phyloP scores from a whole-genome alignment of 1,140 invertebrate genomes.

The Aphelenchoides besseyi region DNA sequence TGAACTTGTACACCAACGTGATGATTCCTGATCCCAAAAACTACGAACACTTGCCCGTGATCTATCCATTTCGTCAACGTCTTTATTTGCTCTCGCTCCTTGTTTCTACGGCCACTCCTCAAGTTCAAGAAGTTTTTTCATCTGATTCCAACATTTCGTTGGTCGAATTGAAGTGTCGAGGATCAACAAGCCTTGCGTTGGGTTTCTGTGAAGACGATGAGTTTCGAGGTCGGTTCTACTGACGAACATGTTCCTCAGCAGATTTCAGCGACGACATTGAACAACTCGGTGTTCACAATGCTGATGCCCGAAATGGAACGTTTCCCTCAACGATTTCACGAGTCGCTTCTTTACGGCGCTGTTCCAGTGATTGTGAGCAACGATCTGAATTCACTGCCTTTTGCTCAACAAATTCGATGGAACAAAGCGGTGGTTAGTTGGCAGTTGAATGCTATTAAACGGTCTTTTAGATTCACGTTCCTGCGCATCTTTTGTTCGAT shows the following conservation, averaged over 20 bases:
- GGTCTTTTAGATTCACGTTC: neutral
- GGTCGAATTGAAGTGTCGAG: neutral
- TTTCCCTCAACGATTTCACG: slow-evolving; percentile 5
- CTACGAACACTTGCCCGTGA: neutral
- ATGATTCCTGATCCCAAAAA: neutral
- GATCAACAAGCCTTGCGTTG: neutral
- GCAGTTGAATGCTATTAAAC: neutral
- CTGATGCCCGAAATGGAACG: neutral
- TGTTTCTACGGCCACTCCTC: neutral
- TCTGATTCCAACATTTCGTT: neutral
- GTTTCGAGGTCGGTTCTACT: neutral
- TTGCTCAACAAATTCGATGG: neutral
- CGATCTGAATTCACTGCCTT: neutral
- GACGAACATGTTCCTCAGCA: neutral
- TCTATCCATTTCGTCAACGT: neutral
- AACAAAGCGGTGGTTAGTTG: neutral
- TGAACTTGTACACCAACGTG: neutral
- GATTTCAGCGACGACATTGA: neutral
- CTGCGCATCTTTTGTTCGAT: neutral
- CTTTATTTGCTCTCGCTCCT: neutral
- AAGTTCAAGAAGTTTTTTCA: neutral
- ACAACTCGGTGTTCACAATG: slow-evolving; percentile 1
- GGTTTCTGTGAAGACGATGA: neutral
- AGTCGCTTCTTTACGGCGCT: neutral
- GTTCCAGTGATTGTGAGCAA: neutral